Evolutionary conservation across 1,140 invertebrate genomes (phyloP).

Genomic region (Drosophila auraria): DNA sequence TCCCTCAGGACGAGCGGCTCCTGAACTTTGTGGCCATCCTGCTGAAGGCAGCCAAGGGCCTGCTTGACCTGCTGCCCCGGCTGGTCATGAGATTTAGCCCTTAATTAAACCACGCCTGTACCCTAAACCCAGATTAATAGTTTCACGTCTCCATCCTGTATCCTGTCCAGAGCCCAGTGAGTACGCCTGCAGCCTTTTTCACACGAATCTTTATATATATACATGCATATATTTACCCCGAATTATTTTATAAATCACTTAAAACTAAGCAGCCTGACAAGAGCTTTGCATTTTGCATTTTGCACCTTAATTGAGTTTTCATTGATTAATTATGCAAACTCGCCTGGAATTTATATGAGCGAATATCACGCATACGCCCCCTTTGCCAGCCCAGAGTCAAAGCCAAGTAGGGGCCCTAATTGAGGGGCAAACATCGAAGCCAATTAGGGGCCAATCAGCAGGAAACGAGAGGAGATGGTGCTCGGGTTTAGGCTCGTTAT

Average conservation of each 20-base stretch:
- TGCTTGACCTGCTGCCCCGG: conserved; percentile 52
- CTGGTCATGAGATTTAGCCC: conserved; percentile 54
- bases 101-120: conserved; percentile 13
- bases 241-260: neutral
- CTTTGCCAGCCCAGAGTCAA: no score
- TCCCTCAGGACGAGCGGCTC: conserved; percentile 16
- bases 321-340: neutral
- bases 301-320: neutral
- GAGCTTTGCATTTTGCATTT: neutral
- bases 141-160: no score
- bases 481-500: neutral
- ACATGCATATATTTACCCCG: neutral
- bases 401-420: neutral
- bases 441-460: conserved; percentile 7
- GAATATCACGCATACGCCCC: conserved; percentile 8
- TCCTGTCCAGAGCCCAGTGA: neutral
- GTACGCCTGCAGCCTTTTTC: neutral
- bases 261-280: neutral
- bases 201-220: neutral
- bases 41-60: conserved; percentile 51
- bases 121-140: no score
- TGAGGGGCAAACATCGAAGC: neutral
- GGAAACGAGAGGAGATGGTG: neutral
- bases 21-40: conserved; percentile 30
- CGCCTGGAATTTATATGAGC: neutral